Conservation (phyloP, 2,113 vertebrate genomes). For the Galemys pyrenaicus region DNA sequence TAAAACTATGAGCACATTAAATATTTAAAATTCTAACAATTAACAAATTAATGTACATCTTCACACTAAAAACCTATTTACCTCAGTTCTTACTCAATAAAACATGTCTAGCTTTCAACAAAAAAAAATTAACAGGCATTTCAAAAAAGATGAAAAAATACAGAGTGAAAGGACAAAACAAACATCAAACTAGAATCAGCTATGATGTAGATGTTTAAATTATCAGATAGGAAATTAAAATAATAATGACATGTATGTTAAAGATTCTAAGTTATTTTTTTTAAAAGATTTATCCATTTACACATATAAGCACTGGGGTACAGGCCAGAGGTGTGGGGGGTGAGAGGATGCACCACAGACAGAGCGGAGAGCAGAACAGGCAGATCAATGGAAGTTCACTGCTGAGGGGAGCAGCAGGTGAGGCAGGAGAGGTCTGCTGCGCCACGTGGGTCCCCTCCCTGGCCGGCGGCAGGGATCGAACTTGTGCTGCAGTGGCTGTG, state of each 20-base stretch:
- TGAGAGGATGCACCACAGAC: too few species aligned
- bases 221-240: background rate
- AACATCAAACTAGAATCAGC: background rate
- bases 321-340: too few species aligned
- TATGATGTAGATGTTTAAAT: background rate
- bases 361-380: too few species aligned
- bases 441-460: too few species aligned
- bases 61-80: background rate
- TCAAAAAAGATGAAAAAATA: background rate
- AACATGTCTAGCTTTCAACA: background rate
- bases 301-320: too few species aligned
- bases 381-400: too few species aligned
- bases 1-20: background rate
- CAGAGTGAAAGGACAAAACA: background rate
- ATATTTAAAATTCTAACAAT: background rate
- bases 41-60: background rate
- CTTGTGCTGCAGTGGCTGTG: too few species aligned
- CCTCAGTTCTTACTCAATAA: background rate
- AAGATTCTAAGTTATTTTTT: background rate
- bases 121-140: background rate
- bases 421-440: too few species aligned
- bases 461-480: too few species aligned
- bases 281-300: too few species aligned
- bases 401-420: too few species aligned
- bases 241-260: background rate